These are phyloP conservation scores for Crenuchus spilurus DNA, from an alignment of 2,797 vertebrate species.

Conservation along the genomic window DNA sequence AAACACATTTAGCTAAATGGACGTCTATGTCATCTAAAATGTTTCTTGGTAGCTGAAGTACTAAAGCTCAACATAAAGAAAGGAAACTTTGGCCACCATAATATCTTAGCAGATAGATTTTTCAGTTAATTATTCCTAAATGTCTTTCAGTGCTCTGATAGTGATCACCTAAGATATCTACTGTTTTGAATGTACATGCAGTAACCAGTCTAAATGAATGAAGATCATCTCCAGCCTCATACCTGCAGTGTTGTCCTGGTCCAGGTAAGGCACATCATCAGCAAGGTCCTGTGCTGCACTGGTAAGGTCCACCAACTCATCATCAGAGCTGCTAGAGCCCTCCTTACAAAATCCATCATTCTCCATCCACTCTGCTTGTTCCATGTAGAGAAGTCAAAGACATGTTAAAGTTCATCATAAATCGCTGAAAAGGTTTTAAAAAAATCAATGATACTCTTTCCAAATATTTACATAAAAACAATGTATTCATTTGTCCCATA, in stretches of 20 bases:
- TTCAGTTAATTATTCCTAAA: too few relatives aligned
- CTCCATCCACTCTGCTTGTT: slow-evolving; percentile 74
- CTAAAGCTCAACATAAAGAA: too few relatives aligned
- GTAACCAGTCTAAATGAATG: not conserved
- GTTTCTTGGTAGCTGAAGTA: too few relatives aligned
- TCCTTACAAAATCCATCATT: slow-evolving; percentile 78
- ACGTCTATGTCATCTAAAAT: too few relatives aligned
- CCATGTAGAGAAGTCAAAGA: not conserved
- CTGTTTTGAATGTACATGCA: too few relatives aligned
- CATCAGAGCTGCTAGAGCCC: slow-evolving; percentile 85
- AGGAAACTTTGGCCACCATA: too few relatives aligned
- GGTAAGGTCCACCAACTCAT: slow-evolving; percentile 92
- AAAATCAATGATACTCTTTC: too few relatives aligned
- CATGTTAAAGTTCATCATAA: not conserved
- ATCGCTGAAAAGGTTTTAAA: not conserved
- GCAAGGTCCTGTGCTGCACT: slow-evolving; percentile 86
- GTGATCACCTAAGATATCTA: too few relatives aligned
- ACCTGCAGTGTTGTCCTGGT: slow-evolving; percentile 80
- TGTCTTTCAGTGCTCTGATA: too few relatives aligned
- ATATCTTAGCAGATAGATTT: too few relatives aligned
- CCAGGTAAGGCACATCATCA: slow-evolving; percentile 87
- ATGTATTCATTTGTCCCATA: not conserved
- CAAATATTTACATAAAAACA: too few relatives aligned
- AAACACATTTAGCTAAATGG: too few relatives aligned
- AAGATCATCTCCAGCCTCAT: slow-evolving; percentile 23